These are phyloP conservation scores for Lepidothrix coronata DNA, from an alignment of 2,113 vertebrate species.

Conservation along the genomic window DNA sequence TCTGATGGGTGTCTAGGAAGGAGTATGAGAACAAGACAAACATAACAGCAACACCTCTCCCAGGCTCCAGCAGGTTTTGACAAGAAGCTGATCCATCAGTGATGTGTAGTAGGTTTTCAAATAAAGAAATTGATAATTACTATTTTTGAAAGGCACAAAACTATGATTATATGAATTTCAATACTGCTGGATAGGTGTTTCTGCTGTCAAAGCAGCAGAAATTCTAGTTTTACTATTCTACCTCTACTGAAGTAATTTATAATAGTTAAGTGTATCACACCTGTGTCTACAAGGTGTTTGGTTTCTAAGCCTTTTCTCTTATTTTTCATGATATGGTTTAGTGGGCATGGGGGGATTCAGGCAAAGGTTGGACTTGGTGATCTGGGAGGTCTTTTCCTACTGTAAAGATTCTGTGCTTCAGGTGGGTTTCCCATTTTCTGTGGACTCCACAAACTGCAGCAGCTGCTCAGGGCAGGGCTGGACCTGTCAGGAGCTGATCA, in stretches of 20 bases:
- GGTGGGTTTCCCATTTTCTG: neutral
- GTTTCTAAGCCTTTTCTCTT: neutral
- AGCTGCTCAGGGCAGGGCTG: neutral
- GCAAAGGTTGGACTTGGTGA: neutral
- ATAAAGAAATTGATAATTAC: neutral
- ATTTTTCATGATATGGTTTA: fast-evolving
- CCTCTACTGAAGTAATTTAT: neutral
- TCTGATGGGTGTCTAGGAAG: neutral
- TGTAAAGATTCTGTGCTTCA: neutral
- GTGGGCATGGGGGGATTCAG: neutral
- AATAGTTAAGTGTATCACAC: neutral
- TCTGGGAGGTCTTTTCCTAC: neutral
- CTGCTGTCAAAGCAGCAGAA: neutral
- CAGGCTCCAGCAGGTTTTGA: neutral
- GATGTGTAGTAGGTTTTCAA: neutral
- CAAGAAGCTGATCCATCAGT: neutral
- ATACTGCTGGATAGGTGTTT: neutral
- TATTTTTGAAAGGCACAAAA: neutral
- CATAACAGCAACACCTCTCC: neutral
- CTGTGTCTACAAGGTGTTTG: neutral
- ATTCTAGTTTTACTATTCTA: neutral
- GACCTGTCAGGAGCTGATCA: neutral
- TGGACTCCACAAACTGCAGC: neutral
- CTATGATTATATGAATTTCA: neutral
- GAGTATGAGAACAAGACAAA: neutral